phyloP scores from a whole-genome alignment of 2,797 vertebrate species.

The Myiothlypis chrysogaster region DNA sequence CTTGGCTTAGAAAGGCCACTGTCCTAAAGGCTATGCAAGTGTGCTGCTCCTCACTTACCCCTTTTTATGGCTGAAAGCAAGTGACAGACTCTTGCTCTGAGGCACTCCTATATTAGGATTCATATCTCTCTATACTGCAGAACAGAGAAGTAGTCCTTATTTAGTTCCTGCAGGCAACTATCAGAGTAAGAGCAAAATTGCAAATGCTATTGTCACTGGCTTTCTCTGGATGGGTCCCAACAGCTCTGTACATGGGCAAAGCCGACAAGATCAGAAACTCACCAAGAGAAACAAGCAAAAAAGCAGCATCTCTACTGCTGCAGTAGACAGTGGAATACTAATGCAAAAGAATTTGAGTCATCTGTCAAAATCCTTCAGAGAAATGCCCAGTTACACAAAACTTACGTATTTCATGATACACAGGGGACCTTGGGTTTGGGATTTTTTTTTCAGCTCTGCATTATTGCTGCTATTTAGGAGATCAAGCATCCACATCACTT shows the following conservation, averaged over 20 bases:
- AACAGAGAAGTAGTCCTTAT: constrained; percentile 43
- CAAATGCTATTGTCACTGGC: background rate
- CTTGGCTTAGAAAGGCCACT: background rate
- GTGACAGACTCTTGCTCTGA: background rate
- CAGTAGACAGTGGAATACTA: background rate
- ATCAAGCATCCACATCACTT: background rate
- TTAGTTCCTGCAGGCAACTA: constrained; percentile 31
- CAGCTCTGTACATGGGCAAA: background rate
- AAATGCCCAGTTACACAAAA: background rate
- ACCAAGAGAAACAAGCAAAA: background rate
- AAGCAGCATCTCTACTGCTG: background rate
- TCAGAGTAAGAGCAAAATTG: background rate
- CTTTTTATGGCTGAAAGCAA: constrained; percentile 7
- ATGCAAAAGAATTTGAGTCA: background rate
- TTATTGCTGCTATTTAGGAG: background rate
- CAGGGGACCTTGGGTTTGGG: background rate
- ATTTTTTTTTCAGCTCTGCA: background rate
- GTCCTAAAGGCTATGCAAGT: background rate
- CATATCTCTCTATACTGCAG: background rate
- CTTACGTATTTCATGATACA: background rate
- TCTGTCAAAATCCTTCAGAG: background rate
- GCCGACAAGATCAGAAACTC: background rate
- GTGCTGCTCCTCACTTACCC: background rate
- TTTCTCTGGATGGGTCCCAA: constrained; percentile 33
- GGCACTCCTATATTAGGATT: constrained; percentile 58